Conservation (phyloP, 1,140 invertebrate species). For the Papilio dardanus region DNA sequence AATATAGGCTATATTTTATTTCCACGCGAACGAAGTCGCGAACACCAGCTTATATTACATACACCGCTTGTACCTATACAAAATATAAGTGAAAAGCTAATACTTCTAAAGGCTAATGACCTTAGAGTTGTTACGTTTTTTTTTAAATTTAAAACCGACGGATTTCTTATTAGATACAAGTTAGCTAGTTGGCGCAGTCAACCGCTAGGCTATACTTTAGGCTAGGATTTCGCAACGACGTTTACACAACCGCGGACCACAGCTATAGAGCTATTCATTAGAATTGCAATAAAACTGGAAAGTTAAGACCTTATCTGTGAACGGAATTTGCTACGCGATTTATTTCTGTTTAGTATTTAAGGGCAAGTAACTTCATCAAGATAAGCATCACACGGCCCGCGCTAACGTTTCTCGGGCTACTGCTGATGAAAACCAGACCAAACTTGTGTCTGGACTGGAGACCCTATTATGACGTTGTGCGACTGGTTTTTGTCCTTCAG, state of each 20-base stretch:
- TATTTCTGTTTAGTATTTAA: slow-evolving; percentile 5
- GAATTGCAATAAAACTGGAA: slow-evolving; percentile 19
- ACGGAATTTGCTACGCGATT: not conserved
- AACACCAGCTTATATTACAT: not conserved
- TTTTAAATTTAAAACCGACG: not conserved
- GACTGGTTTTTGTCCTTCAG: slow-evolving; percentile 95
- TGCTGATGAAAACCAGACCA: too few species aligned
- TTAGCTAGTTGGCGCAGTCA: not conserved
- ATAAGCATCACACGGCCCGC: not conserved
- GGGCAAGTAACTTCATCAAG: not conserved
- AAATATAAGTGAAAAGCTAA: not conserved
- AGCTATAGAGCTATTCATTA: slow-evolving; percentile 14
- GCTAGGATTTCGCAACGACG: not conserved
- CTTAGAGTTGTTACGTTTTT: not conserved
- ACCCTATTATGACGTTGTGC: slow-evolving; percentile 91
- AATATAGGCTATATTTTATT: too few species aligned
- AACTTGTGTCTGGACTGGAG: too few species aligned
- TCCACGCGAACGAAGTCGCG: too few species aligned
- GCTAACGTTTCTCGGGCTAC: too few species aligned
- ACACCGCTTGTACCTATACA: too few species aligned
- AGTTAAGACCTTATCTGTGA: slow-evolving; percentile 1
- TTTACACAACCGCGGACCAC: not conserved
- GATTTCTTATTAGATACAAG: not conserved
- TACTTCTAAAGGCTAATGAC: not conserved
- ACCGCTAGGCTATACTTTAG: not conserved